Evolutionary conservation across 1,140 invertebrate species (phyloP).

Genomic region (Bacillus rossius): DNA sequence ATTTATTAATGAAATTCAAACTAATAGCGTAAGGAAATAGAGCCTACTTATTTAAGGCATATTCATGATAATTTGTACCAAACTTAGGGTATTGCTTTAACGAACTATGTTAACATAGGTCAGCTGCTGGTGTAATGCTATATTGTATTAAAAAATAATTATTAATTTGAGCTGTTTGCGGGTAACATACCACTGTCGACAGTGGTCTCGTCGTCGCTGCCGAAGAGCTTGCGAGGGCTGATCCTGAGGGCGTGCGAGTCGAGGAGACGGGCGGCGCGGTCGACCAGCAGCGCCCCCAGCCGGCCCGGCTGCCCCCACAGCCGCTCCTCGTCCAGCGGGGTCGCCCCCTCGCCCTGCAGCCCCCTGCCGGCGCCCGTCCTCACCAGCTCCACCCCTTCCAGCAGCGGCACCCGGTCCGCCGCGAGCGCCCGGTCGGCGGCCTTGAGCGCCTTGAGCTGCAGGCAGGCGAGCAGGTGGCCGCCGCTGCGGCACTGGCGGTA

Average conservation of each 20-base stretch:
- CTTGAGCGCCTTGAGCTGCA: slow-evolving; percentile 59
- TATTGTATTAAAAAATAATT: too few species aligned
- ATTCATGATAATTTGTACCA: too few species aligned
- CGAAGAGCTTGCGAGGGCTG: slow-evolving; percentile 44
- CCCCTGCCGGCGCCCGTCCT: neutral
- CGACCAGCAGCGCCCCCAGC: slow-evolving; percentile 40
- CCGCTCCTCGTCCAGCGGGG: too few species aligned
- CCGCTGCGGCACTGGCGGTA: slow-evolving; percentile 54
- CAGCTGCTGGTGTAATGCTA: too few species aligned
- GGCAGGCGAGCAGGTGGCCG: slow-evolving; percentile 56
- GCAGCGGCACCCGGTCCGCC: slow-evolving; percentile 51
- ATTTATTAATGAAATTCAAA: too few species aligned
- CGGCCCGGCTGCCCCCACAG: slow-evolving; percentile 23
- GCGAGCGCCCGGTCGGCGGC: slow-evolving; percentile 54
- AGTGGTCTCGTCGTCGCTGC: too few species aligned
- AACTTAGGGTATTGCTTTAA: too few species aligned
- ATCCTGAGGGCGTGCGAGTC: slow-evolving; percentile 54
- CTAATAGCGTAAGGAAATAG: too few species aligned
- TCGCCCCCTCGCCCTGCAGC: neutral
- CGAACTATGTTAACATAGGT: too few species aligned
- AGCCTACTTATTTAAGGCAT: too few species aligned
- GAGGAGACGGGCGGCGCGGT: slow-evolving; percentile 50
- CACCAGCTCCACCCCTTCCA: slow-evolving; percentile 54
- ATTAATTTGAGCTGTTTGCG: too few species aligned
- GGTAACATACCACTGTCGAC: too few species aligned